Base-by-base conservation (phyloP, 35 echinoderm and acorn worm genomes). In the Ophiothrix spiculata region DNA sequence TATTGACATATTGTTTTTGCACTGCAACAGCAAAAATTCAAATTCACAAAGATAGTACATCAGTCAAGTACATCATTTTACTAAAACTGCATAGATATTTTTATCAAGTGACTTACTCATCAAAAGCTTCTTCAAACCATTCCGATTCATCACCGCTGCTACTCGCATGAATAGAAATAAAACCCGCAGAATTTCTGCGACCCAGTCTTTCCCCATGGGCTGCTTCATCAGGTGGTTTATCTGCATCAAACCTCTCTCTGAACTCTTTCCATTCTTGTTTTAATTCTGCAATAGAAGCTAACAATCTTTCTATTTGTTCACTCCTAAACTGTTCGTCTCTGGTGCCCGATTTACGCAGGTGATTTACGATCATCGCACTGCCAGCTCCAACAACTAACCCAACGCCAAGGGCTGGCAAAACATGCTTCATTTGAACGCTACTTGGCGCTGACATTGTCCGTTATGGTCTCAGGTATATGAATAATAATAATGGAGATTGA, bases 371-470 rank as follows among this genome's bases (percentile, higher is more conserved):
- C 19, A 90, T 56, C 0, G 88, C 83, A 17, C 87, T 81, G 39
- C 92, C 38, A 32, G 87, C 92, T 19, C 92, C 92, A 21, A 94
- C 75, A 31, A 90, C 31, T 54, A 94, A 40, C 25, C 92, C 92
- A 37, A 94, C 78, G 16, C 92, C 92, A n/a, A 94, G 4, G 28
- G 87, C 87, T 37, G 87, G 79, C 17, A 92, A 36, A 54, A 86
- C 37, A 36, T 87, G 84, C 41, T 83, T 87, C 21, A 92, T 14
- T 75, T 81, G 45, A 8, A 92, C 17, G 33, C 56, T 80, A 14
- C 31, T 42, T 10, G 42, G 42, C 19, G 42, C 19, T 19, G 42
- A 49, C 42, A 49, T 49, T 6, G 19, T 49, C 19, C 6, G 19
- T 49, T n/a, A n/a, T n/a, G n/a, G n/a, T n/a, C n/a, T n/a, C n/a